phyloP scores from a whole-genome alignment of 2,888 invertebrate genomes.

The Heliconius charithonia region DNA sequence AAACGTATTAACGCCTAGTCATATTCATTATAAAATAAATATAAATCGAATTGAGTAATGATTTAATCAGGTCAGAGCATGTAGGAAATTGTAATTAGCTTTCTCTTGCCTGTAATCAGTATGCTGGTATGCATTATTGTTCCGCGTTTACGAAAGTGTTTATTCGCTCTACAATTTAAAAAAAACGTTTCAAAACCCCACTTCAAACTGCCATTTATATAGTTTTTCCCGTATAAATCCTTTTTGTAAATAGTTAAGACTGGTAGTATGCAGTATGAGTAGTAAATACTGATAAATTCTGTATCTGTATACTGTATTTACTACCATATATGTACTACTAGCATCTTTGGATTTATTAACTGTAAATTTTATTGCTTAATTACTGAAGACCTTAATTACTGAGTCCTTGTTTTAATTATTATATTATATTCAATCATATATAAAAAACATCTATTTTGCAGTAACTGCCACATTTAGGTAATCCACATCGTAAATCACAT shows the following conservation, averaged over 20 bases:
- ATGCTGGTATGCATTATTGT: conserved; percentile 67
- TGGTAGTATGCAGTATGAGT: neutral
- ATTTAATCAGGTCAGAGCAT: conserved; percentile 40
- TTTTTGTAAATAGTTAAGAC: conserved; percentile 11
- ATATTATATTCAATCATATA: no score
- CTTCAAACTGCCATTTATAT: neutral
- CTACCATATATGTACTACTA: neutral
- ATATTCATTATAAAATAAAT: conserved; percentile 30
- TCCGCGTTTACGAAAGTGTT: conserved; percentile 73
- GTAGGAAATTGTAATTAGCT: conserved; percentile 55
- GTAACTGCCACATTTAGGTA: neutral
- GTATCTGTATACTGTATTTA: conserved; percentile 2
- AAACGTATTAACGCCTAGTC: conserved; percentile 12
- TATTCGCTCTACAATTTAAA: conserved; percentile 57
- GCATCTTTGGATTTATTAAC: neutral
- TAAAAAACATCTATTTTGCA: neutral
- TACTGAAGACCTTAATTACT: no score
- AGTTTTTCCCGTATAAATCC: neutral
- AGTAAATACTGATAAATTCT: conserved; percentile 8
- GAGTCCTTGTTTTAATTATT: neutral
- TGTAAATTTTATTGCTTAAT: no score
- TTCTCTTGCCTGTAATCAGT: conserved; percentile 72
- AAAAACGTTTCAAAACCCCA: conserved; percentile 45
- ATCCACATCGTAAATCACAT: neutral
- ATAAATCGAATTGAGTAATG: conserved; percentile 39